Base-by-base conservation (phyloP, 2,113 vertebrate genomes). In the Crotalus horridus region DNA sequence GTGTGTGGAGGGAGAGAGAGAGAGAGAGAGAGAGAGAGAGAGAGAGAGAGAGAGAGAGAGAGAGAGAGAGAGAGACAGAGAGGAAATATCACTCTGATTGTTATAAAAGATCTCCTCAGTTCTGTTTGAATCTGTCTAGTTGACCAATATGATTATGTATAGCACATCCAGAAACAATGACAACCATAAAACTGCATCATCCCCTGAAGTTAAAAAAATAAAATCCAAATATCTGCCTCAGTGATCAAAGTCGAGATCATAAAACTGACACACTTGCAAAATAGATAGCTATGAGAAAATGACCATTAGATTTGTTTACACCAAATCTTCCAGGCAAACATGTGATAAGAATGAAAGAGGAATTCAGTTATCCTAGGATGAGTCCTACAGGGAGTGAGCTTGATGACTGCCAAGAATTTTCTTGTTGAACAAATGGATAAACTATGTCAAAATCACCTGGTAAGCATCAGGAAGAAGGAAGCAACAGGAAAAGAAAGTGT, bases 371-470 rank as follows among this genome's bases (percentile, higher is more conserved):
- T 56, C 53, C 7, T 43, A 91, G 61, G 33, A 90, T 0, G 0
- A 85, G 85, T 5, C n/a, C 92, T 89, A 53, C 92, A 43, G 39
- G 17, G 33, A 89, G 26, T 4, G 9, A 17, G 48, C 33, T 85
- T 90, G 91, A 92, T 92, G 85, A 93, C 7, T 46, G 12, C 43
- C 92, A 87, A 94, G 74, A 43, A 54, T 93, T 96, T 91, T 93
- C 91, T 55, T 94, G 90, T 94, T 48, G 39, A 85, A 93, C 87
- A 15, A 90, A 86, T 94, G 56, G 74, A n/a, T n/a, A 0, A 85
- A 55, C 64, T 61, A 29, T 87, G 53, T 69, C 91, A 95, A 81
- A 95, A 92, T 86, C 93, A 56, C 43, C 91, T 96, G 92, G 91
- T n/a, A 92, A 95, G 1, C 64, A 74, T 69, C 29, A n/a, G 64